Conservation (phyloP, 2,888 invertebrate species). For the Tuta absoluta region DNA sequence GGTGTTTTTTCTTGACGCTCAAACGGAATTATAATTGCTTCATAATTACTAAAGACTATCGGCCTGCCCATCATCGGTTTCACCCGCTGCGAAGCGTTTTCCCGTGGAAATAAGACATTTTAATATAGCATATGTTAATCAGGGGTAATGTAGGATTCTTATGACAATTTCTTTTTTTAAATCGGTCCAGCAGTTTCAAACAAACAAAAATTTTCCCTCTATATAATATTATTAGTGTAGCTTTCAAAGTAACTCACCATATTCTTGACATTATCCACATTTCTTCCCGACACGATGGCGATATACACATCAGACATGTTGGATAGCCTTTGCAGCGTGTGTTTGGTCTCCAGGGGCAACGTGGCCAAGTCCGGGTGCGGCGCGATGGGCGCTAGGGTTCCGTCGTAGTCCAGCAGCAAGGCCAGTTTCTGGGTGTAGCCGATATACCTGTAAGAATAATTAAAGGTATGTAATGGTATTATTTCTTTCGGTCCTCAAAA, state of each 20-base stretch:
- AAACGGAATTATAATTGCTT: no score
- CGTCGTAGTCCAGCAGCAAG: slow-evolving; percentile 92
- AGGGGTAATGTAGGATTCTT: no score
- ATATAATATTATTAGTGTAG: no score
- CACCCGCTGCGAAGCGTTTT: no score
- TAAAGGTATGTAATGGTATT: not conserved
- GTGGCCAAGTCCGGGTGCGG: slow-evolving; percentile 95
- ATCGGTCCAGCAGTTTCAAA: no score
- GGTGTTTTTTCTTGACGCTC: no score
- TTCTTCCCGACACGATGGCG: slow-evolving; percentile 92
- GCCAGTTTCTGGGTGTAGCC: slow-evolving; percentile 93
- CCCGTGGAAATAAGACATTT: no score
- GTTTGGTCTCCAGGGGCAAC: slow-evolving; percentile 91
- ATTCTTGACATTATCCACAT: slow-evolving; percentile 92
- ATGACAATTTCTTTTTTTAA: no score
- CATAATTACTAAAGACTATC: no score
- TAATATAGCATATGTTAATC: no score
- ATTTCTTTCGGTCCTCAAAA: not conserved
- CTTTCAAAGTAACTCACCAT: slow-evolving; percentile 82
- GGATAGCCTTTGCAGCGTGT: slow-evolving; percentile 89
- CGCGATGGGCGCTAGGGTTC: slow-evolving; percentile 93
- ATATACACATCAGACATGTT: slow-evolving; percentile 94
- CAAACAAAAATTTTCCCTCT: no score
- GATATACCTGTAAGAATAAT: slow-evolving; percentile 84
- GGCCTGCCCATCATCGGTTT: no score